Conservation (phyloP, 2,888 invertebrate species). For the Thecocarcelia acutangulata region DNA sequence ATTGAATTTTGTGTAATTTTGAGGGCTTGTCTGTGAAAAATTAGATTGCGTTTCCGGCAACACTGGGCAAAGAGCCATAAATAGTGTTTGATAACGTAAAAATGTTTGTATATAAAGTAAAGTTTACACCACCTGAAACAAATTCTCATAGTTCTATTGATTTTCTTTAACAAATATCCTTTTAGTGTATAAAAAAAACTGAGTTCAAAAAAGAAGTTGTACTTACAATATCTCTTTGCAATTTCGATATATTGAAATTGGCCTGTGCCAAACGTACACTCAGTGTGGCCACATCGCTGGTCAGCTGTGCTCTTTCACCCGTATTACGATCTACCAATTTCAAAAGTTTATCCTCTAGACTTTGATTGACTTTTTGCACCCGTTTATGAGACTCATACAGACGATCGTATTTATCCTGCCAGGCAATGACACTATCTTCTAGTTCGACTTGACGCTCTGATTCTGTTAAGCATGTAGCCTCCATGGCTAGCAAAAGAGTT, state of each 20-base stretch:
- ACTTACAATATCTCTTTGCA: conserved; percentile 92
- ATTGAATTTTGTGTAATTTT: too few species aligned
- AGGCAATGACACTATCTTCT: conserved; percentile 91
- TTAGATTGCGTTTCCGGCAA: too few species aligned
- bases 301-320: conserved; percentile 92
- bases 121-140: too few species aligned
- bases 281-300: conserved; percentile 92
- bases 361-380: conserved; percentile 96
- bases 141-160: too few species aligned
- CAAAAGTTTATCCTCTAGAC: conserved; percentile 95
- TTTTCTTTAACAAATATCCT: too few species aligned
- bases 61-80: too few species aligned
- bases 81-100: too few species aligned
- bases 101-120: too few species aligned
- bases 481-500: conserved; percentile 91
- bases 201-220: conserved; percentile 24
- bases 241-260: conserved; percentile 90
- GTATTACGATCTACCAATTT: conserved; percentile 96
- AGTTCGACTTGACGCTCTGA: conserved; percentile 89
- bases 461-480: conserved; percentile 91
- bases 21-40: too few species aligned
- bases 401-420: conserved; percentile 96
- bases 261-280: conserved; percentile 92
- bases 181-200: too few species aligned
- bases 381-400: conserved; percentile 96